Conservation (phyloP, 2,113 vertebrate species). For the Leptodactylus fuscus region DNA sequence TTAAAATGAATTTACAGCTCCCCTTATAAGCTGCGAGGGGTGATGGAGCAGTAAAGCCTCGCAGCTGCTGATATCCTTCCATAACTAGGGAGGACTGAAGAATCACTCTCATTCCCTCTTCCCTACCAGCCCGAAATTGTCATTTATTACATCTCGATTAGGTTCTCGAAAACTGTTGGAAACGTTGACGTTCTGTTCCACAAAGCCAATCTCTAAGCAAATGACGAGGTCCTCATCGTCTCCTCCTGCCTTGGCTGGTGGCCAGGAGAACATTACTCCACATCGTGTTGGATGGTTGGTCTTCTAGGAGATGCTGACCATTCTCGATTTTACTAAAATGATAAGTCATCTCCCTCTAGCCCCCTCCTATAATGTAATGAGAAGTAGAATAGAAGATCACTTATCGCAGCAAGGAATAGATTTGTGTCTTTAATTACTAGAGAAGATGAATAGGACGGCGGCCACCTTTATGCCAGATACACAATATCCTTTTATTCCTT, state of each 20-base stretch:
- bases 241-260: conserved; percentile 13
- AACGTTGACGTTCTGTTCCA: conserved; percentile 19
- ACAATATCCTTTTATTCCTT: neutral
- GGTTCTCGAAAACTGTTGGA: conserved; percentile 15
- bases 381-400: conserved; percentile 26
- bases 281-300: conserved; percentile 10
- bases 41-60: neutral
- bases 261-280: conserved; percentile 46
- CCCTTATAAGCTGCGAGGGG: neutral
- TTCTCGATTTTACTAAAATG: neutral
- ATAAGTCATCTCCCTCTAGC: conserved; percentile 12
- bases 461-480: conserved; percentile 30
- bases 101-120: neutral
- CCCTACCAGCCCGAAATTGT: conserved; percentile 14
- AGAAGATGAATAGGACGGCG: conserved; percentile 13
- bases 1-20: neutral
- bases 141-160: conserved; percentile 56
- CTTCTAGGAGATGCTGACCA: conserved; percentile 32
- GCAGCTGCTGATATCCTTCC: neutral
- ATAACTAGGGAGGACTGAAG: neutral
- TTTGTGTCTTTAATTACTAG: conserved; percentile 49
- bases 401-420: conserved; percentile 33
- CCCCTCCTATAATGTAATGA: conserved; percentile 32
- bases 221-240: conserved; percentile 28
- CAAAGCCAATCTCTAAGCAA: conserved; percentile 31